These are phyloP conservation scores for Acanthornis magna DNA, from an alignment of 2,797 vertebrate genomes.

Conservation along the genomic window DNA sequence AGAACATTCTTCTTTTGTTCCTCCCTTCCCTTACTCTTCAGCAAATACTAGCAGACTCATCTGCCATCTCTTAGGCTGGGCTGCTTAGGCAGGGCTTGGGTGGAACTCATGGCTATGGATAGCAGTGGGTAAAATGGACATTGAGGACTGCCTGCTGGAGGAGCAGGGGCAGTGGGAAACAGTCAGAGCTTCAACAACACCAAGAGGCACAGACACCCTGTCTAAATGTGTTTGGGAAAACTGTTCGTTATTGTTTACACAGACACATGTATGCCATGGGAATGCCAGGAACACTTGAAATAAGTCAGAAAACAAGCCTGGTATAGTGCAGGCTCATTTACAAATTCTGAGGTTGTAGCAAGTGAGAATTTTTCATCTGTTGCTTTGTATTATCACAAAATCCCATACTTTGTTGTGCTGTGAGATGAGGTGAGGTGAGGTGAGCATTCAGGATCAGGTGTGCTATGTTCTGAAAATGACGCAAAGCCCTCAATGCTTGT, in stretches of 20 bases:
- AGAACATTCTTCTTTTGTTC: background rate
- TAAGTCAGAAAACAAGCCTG: background rate
- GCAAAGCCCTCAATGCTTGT: background rate
- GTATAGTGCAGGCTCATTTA: background rate
- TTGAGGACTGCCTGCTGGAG: background rate
- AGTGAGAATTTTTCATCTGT: background rate
- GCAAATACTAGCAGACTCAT: background rate
- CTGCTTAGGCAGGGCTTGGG: background rate
- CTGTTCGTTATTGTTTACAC: background rate
- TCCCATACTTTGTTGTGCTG: background rate
- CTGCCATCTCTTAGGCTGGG: background rate
- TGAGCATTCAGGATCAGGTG: background rate
- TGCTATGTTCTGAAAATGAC: background rate
- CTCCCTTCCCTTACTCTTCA: background rate
- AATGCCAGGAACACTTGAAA: background rate
- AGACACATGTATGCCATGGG: background rate
- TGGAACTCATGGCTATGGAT: background rate
- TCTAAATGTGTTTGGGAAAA: background rate
- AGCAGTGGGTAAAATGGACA: background rate
- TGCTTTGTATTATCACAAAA: background rate
- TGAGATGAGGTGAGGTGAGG: background rate
- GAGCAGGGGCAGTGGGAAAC: background rate
- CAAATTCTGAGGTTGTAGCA: background rate
- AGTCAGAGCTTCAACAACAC: background rate
- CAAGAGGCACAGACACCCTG: background rate